Percentiles rank a stretch among this genome's conserved stretches.
phyloP scores from a whole-genome alignment of 2,888 invertebrate genomes.

The Pycnomerus fuliginosus region DNA sequence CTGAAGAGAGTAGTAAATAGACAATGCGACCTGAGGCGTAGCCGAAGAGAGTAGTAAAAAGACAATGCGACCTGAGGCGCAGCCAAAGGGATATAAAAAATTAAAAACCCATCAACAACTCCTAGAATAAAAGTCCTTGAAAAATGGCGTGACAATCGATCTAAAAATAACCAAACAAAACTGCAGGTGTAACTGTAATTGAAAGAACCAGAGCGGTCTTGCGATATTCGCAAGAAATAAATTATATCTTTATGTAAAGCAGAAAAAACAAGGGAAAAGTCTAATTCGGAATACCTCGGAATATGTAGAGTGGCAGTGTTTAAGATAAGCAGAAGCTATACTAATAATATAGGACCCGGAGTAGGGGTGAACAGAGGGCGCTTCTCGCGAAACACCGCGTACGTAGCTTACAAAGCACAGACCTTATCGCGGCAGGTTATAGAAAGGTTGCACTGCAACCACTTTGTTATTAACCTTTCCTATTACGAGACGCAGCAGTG shows the following conservation, averaged over 20 bases:
- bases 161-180: too few relatives aligned
- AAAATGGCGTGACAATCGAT: too few relatives aligned
- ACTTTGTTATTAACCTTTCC: slow-evolving; percentile 48
- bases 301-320: slow-evolving; percentile 35
- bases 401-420: slow-evolving; percentile 37
- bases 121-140: too few relatives aligned
- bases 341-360: slow-evolving; percentile 31
- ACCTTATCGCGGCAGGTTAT: slow-evolving; percentile 46
- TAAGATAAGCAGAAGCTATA: slow-evolving; percentile 39
- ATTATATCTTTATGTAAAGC: slow-evolving; percentile 16
- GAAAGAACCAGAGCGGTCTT: slow-evolving; percentile 9
- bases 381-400: slow-evolving; percentile 26
- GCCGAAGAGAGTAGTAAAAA: too few relatives aligned
- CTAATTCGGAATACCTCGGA: slow-evolving; percentile 35
- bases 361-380: slow-evolving; percentile 20
- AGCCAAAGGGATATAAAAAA: too few relatives aligned
- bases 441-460: slow-evolving; percentile 47
- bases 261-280: slow-evolving; percentile 18
- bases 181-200: too few relatives aligned
- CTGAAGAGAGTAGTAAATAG: too few relatives aligned
- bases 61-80: too few relatives aligned
- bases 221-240: slow-evolving; percentile 9
- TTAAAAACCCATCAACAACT: too few relatives aligned
- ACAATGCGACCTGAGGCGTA: too few relatives aligned
- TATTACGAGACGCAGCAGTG: slow-evolving; percentile 37